Evolutionary conservation across 2,113 vertebrate genomes (phyloP).

Genomic region (Puma concolor): DNA sequence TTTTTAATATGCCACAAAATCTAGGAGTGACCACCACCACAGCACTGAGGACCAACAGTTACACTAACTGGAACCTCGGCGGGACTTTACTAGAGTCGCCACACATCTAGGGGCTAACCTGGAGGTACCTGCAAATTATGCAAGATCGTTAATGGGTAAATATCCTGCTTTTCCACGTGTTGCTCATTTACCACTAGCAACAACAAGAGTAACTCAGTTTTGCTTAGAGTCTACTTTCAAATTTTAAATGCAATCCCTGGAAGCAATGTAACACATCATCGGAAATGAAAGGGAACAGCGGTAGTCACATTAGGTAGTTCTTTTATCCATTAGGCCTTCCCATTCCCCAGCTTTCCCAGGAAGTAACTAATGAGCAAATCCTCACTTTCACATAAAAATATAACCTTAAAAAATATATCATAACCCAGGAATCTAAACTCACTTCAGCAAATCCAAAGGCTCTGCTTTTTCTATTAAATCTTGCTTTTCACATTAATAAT

Average conservation of each 20-base stretch:
- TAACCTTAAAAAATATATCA: conserved; percentile 20
- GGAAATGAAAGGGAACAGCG: conserved; percentile 21
- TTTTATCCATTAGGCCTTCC: neutral
- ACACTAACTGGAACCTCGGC: neutral
- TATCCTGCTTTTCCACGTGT: neutral
- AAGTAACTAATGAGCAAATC: conserved; percentile 50
- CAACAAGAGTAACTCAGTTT: neutral
- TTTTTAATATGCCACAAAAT: neutral
- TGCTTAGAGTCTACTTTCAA: neutral
- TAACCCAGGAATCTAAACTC: conserved; percentile 30
- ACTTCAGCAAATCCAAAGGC: neutral
- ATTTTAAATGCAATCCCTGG: conserved; percentile 10
- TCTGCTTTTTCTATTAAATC: neutral
- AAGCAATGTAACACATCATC: neutral
- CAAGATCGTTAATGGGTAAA: neutral
- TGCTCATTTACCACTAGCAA: neutral
- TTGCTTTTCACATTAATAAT: neutral
- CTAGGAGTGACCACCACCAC: neutral
- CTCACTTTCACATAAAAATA: conserved; percentile 44
- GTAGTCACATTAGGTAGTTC: neutral
- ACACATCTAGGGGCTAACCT: neutral
- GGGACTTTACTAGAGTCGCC: neutral
- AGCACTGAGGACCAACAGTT: neutral
- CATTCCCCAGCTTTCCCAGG: neutral
- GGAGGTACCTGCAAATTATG: neutral